phyloP scores from a whole-genome alignment of 2,113 vertebrate genomes.

The Muntiacus reevesi region DNA sequence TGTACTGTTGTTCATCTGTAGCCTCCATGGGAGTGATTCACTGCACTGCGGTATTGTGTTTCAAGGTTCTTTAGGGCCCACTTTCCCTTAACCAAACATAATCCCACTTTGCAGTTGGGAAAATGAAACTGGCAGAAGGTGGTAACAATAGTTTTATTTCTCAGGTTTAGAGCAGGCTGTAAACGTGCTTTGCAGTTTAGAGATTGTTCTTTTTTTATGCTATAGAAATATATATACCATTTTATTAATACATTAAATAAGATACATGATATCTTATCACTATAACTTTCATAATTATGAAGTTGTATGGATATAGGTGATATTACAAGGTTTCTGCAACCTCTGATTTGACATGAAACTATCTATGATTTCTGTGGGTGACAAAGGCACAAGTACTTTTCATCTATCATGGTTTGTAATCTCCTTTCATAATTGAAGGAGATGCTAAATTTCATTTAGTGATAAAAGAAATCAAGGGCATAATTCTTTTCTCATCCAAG shows the following conservation, averaged over 20 bases:
- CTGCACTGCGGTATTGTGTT: rapidly evolving
- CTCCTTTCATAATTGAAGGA: background rate
- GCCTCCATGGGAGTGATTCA: background rate
- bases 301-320: background rate
- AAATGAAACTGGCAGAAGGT: background rate
- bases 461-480: background rate
- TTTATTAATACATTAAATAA: background rate
- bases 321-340: background rate
- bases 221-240: background rate
- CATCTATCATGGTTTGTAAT: background rate
- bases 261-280: background rate
- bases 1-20: rapidly evolving
- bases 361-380: background rate
- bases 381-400: background rate
- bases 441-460: background rate
- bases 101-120: background rate
- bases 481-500: background rate
- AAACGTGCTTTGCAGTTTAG: background rate
- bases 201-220: background rate
- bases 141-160: background rate
- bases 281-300: background rate
- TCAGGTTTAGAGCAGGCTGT: background rate
- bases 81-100: background rate
- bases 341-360: background rate
- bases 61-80: background rate